phyloP scores from a whole-genome alignment of 2,113 vertebrate species.

The Thunnus thynnus region DNA sequence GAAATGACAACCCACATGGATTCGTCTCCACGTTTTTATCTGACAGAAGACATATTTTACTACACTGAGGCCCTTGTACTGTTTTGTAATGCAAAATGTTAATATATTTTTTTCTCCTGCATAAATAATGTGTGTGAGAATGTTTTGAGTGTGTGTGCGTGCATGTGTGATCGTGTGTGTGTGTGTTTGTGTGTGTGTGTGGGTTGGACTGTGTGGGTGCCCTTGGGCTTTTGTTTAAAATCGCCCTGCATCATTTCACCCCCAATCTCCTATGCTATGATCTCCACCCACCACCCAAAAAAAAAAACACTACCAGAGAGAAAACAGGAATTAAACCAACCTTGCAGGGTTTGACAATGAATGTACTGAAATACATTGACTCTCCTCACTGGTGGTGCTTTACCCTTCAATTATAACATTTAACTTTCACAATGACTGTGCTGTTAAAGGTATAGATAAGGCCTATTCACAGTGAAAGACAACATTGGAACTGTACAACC shows the following conservation, averaged over 20 bases:
- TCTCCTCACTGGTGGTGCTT: conserved; percentile 51
- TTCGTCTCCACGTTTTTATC: conserved; percentile 66
- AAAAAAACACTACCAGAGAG: conserved; percentile 38
- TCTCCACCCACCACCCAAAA: conserved; percentile 40
- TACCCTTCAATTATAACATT: conserved; percentile 11
- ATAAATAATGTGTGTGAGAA: conserved; percentile 66
- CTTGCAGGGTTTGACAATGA: conserved; percentile 69
- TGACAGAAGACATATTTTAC: conserved; percentile 79
- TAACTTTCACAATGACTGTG: conserved; percentile 8
- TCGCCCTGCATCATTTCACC: conserved; percentile 57
- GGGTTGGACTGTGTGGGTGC: conserved; percentile 61
- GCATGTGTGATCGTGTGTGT: conserved; percentile 37
- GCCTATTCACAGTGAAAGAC: conserved; percentile 27
- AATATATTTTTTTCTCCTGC: conserved; percentile 88
- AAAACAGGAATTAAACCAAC: conserved; percentile 38
- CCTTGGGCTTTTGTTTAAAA: conserved; percentile 50
- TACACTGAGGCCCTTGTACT: conserved; percentile 88
- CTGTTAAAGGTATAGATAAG: conserved; percentile 20
- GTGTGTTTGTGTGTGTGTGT: conserved; percentile 26
- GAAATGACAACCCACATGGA: conserved; percentile 61
- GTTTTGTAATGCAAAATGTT: conserved; percentile 92
- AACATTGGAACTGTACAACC: conserved; percentile 12
- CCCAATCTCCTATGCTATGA: conserved; percentile 35
- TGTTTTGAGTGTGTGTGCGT: conserved; percentile 49
- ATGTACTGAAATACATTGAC: conserved; percentile 66